Conservation (phyloP, 2,113 vertebrate species). For the Rafetus swinhoei region DNA sequence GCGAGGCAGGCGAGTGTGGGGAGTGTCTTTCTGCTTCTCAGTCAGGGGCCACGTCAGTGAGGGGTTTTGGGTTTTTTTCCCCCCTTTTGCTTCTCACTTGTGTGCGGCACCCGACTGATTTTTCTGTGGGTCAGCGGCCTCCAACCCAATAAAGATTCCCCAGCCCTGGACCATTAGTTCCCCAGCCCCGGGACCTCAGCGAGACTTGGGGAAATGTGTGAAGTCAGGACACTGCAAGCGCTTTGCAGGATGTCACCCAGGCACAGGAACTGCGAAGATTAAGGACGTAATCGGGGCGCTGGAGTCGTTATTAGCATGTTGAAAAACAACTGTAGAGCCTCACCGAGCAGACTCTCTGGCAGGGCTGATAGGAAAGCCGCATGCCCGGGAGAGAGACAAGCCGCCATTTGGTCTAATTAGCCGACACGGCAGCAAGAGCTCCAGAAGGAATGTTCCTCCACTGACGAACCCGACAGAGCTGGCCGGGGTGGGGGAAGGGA, state of each 20-base stretch:
- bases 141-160: too few species aligned
- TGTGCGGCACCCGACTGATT: too few species aligned
- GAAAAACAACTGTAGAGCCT: not conserved
- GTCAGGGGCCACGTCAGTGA: too few species aligned
- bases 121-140: too few species aligned
- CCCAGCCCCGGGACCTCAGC: too few species aligned
- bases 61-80: too few species aligned
- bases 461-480: not conserved
- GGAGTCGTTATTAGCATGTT: too few species aligned
- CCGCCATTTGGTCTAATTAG: not conserved
- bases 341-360: too few species aligned
- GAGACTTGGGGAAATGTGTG: not conserved
- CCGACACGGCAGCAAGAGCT: not conserved
- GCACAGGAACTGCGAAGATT: not conserved
- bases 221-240: too few species aligned
- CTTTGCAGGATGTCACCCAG: not conserved
- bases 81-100: too few species aligned
- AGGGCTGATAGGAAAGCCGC: not conserved
- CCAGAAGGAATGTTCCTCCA: not conserved
- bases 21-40: too few species aligned
- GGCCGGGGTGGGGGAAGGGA: not conserved
- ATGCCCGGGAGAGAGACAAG: not conserved
- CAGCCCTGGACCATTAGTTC: not conserved
- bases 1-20: too few species aligned
- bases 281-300: not conserved